These are phyloP conservation scores for Bilobella aurantiaca DNA, from an alignment of 1,140 invertebrate genomes.

Conservation along the genomic window DNA sequence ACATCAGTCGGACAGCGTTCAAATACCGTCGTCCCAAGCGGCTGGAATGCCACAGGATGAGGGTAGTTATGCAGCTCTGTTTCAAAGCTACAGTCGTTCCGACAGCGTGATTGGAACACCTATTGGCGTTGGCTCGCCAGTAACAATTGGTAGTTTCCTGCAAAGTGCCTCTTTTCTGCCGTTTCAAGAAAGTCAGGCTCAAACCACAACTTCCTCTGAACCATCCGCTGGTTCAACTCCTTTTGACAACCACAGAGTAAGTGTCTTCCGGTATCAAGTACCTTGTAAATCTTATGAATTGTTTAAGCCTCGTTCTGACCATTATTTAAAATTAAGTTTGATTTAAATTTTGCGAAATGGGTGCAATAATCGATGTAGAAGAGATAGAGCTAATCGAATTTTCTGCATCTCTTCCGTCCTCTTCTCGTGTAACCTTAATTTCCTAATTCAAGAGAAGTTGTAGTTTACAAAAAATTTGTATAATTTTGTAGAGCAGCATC, in stretches of 20 bases:
- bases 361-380: background rate
- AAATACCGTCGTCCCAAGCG: too few species aligned
- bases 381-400: background rate
- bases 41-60: slow-evolving; percentile 5
- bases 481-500: too few species aligned
- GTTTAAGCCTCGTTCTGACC: background rate
- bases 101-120: slow-evolving; percentile 15
- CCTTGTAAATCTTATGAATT: background rate
- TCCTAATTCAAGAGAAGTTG: too few species aligned
- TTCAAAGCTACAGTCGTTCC: slow-evolving; percentile 15
- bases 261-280: background rate
- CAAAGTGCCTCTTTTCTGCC: slow-evolving; percentile 3
- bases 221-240: background rate
- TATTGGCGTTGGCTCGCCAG: background rate
- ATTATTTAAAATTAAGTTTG: too few species aligned
- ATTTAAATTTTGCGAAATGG: background rate
- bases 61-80: slow-evolving; percentile 19
- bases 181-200: background rate
- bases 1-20: too few species aligned
- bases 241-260: slow-evolving; percentile 27
- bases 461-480: too few species aligned
- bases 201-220: slow-evolving; percentile 12
- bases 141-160: slow-evolving; percentile 13
- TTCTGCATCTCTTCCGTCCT: too few species aligned
- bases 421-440: too few species aligned